Evolutionary conservation across 2,888 invertebrate species (phyloP).

Genomic region (Pogonocherus hispidulus): DNA sequence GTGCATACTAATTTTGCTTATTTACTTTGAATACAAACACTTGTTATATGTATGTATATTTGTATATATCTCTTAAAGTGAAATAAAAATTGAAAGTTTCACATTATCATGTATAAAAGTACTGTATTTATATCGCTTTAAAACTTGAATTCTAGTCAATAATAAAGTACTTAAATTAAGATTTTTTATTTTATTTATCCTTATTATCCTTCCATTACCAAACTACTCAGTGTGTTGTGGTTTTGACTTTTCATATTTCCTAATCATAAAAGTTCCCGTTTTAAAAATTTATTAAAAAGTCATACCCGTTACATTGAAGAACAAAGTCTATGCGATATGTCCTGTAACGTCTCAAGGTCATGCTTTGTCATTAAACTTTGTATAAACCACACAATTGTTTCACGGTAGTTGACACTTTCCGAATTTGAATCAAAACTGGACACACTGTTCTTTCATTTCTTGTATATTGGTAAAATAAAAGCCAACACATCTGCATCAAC

Average conservation of each 20-base stretch:
- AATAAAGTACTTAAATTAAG: conserved; percentile 6
- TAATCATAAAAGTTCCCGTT: too few relatives aligned
- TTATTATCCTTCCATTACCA: background rate
- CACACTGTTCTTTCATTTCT: too few relatives aligned
- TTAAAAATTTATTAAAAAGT: too few relatives aligned
- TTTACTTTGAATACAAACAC: background rate
- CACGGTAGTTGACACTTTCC: too few relatives aligned
- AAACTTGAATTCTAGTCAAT: conserved; percentile 40
- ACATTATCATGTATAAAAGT: conserved; percentile 26
- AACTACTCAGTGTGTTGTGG: too few relatives aligned
- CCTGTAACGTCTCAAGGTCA: too few relatives aligned
- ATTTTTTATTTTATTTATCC: background rate
- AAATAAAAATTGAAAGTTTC: conserved; percentile 9
- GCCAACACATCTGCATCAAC: conserved; percentile 35
- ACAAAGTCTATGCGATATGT: too few relatives aligned
- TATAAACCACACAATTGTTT: too few relatives aligned
- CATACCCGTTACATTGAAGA: too few relatives aligned
- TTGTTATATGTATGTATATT: conserved; percentile 26
- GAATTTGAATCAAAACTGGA: too few relatives aligned
- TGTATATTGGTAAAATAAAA: background rate
- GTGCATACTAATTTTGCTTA: conserved; percentile 23
- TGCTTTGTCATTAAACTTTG: too few relatives aligned
- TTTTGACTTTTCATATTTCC: too few relatives aligned
- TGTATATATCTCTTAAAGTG: conserved; percentile 31
- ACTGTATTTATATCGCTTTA: conserved; percentile 39